Conservation (phyloP, 2,888 invertebrate species). For the Callyntrura guangdongensis region DNA sequence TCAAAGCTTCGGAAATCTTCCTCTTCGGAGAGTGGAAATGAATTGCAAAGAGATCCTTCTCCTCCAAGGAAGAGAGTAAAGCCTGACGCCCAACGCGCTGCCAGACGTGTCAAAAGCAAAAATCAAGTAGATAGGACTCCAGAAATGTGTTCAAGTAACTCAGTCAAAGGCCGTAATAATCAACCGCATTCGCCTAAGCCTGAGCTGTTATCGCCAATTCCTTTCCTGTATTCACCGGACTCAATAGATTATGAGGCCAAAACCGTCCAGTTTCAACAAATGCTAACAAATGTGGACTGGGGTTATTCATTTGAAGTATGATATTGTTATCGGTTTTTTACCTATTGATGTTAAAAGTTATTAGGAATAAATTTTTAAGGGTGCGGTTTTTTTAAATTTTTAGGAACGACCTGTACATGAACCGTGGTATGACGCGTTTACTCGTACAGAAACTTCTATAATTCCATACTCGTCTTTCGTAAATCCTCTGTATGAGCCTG, state of each 20-base stretch:
- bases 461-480: slow-evolving; percentile 73
- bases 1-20: slow-evolving; percentile 82
- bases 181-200: slow-evolving; percentile 67
- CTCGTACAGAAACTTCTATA: slow-evolving; percentile 89
- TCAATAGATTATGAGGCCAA: slow-evolving; percentile 72
- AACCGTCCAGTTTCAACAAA: slow-evolving; percentile 83
- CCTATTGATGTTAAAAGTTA: background rate
- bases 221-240: slow-evolving; percentile 73
- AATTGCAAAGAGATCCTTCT: slow-evolving; percentile 58
- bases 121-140: slow-evolving; percentile 64
- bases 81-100: slow-evolving; percentile 25
- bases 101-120: slow-evolving; percentile 55
- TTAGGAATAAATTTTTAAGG: slow-evolving; percentile 10
- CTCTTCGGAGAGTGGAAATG: slow-evolving; percentile 79
- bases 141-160: slow-evolving; percentile 68
- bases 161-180: slow-evolving; percentile 66
- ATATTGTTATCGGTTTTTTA: background rate
- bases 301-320: slow-evolving; percentile 84
- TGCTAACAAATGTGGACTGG: slow-evolving; percentile 80
- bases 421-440: slow-evolving; percentile 93
- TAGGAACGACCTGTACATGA: slow-evolving; percentile 89
- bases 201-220: slow-evolving; percentile 77
- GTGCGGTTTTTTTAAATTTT: no score
- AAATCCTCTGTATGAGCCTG: slow-evolving; percentile 67
- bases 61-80: slow-evolving; percentile 71